Evolutionary conservation across 2,113 vertebrate species (phyloP).

Genomic region (Lanius collurio): DNA sequence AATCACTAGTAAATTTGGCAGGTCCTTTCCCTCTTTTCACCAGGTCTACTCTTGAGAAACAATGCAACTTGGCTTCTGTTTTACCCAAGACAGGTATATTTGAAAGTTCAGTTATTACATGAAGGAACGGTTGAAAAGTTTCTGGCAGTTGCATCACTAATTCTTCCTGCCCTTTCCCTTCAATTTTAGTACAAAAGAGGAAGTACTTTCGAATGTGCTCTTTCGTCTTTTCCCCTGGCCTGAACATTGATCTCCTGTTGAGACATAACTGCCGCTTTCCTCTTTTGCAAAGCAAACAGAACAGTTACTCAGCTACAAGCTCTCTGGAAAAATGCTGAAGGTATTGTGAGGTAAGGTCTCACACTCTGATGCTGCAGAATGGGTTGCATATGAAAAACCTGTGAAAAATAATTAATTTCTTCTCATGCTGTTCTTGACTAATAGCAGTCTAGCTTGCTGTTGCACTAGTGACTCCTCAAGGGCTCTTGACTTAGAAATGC

Average conservation of each 20-base stretch:
- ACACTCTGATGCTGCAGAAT: neutral
- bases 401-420: neutral
- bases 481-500: constrained; percentile 8
- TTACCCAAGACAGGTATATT: neutral
- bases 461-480: constrained; percentile 16
- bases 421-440: neutral
- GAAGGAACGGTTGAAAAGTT: neutral
- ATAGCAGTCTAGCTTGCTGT: neutral
- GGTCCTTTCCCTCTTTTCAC: neutral
- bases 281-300: neutral
- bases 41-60: neutral
- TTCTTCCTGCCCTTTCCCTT: neutral
- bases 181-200: neutral
- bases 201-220: neutral
- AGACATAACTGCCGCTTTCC: neutral
- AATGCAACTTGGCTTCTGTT: neutral
- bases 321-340: neutral
- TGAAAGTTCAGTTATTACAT: neutral
- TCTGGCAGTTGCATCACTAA: neutral
- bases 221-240: neutral
- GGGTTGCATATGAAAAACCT: neutral
- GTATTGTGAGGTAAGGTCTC: neutral
- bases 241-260: neutral
- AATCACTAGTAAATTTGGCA: neutral
- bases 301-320: neutral